A percentile compares a stretch with the other conserved stretches of the same genome.
Conservation (phyloP, 2,797 vertebrate genomes). For the Neosilurus mollespiculum region DNA sequence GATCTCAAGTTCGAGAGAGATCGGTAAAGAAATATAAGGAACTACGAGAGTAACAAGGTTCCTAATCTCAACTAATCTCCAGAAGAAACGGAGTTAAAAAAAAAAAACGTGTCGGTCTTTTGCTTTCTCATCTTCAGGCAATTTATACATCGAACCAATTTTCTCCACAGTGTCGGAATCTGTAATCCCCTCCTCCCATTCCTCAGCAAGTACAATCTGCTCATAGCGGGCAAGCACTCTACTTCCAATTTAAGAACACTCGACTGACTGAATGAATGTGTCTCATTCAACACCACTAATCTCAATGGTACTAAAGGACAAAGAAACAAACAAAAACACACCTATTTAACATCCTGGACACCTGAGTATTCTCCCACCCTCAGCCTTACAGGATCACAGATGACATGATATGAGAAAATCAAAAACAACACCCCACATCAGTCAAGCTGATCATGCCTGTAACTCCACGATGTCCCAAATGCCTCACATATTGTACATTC, state of each 20-base stretch:
- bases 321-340: neutral
- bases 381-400: neutral
- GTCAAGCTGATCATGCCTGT: neutral
- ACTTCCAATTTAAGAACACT: slow-evolving; percentile 41
- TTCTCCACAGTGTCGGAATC: slow-evolving; percentile 14
- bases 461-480: neutral
- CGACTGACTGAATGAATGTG: slow-evolving; percentile 10
- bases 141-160: neutral
- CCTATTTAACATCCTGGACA: neutral
- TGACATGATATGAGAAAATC: neutral
- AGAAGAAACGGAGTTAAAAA: neutral
- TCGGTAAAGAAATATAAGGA: neutral
- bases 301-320: neutral
- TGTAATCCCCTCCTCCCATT: slow-evolving; percentile 49
- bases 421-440: neutral
- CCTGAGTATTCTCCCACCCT: neutral
- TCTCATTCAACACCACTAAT: neutral
- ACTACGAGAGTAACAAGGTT: neutral
- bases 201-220: slow-evolving; percentile 45
- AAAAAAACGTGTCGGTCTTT: neutral
- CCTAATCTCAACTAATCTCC: neutral
- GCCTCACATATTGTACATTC: neutral
- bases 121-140: no score
- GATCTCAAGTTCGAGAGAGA: no score
- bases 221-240: slow-evolving; percentile 35